Evolutionary conservation across 1,140 invertebrate species (phyloP).

Genomic region (Diachasmimorpha longicaudata): DNA sequence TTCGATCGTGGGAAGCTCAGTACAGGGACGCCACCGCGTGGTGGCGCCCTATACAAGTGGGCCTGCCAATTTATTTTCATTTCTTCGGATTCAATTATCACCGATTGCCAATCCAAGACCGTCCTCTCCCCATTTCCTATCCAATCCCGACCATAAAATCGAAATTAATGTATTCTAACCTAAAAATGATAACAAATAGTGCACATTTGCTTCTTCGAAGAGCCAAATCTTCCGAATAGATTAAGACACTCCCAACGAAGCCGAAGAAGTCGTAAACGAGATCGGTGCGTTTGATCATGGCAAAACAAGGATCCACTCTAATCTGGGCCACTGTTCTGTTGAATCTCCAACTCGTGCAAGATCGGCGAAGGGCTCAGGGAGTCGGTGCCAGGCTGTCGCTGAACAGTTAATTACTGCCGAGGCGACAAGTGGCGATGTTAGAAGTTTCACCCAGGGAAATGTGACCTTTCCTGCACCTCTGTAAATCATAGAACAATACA

Average conservation of each 20-base stretch:
- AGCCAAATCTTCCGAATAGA: not conserved
- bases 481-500: conserved; percentile 45
- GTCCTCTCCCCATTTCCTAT: no score
- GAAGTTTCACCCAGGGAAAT: conserved; percentile 23
- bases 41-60: no score
- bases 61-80: no score
- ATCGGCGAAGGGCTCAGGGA: not conserved
- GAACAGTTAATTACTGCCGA: conserved; percentile 31
- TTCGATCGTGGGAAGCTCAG: no score
- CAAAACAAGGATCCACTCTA: conserved; percentile 32
- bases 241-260: not conserved
- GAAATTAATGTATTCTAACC: no score
- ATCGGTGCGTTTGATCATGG: conserved; percentile 42
- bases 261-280: not conserved
- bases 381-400: conserved; percentile 18
- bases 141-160: no score
- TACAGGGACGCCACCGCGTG: no score
- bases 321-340: conserved; percentile 28
- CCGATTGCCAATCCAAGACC: no score
- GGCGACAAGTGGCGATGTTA: conserved; percentile 23
- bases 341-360: not conserved
- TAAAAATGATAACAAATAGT: not conserved
- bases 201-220: not conserved
- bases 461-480: conserved; percentile 12
- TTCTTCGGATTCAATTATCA: no score